Conservation (phyloP, 2,113 vertebrate genomes). For the Entelurus aequoreus region DNA sequence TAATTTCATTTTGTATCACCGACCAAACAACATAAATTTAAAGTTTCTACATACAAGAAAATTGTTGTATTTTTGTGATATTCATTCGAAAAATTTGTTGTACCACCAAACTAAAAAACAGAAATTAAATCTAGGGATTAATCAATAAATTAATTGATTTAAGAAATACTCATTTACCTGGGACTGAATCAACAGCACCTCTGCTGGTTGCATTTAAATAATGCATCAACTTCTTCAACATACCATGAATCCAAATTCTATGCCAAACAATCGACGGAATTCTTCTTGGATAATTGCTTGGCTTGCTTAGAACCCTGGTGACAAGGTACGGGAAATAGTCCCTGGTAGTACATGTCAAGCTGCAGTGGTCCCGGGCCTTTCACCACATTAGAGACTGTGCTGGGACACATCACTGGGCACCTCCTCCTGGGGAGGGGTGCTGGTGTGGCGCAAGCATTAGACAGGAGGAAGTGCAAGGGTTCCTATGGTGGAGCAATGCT, state of each 20-base stretch:
- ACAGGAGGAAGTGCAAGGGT: constrained; percentile 37
- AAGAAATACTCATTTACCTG: background rate
- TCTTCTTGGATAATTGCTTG: background rate
- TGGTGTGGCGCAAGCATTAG: constrained; percentile 33
- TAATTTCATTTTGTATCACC: too few relatives aligned
- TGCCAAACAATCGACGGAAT: background rate
- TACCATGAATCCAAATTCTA: background rate
- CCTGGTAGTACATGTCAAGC: too few relatives aligned
- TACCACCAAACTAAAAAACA: too few relatives aligned
- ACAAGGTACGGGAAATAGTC: background rate
- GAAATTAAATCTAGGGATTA: too few relatives aligned
- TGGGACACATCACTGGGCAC: constrained; percentile 64
- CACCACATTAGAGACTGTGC: constrained; percentile 62
- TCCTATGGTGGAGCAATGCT: background rate
- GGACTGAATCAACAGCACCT: background rate
- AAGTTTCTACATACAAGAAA: too few relatives aligned
- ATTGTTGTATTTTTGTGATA: too few relatives aligned
- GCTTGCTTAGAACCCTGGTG: background rate
- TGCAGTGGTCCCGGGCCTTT: constrained; percentile 46
- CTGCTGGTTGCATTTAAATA: background rate
- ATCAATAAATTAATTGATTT: too few relatives aligned
- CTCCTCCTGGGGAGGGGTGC: constrained; percentile 58
- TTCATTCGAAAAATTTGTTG: too few relatives aligned
- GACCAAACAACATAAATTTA: too few relatives aligned
- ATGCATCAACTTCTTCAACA: background rate